Evolutionary conservation across 2,888 invertebrate genomes (phyloP), one percentile per base, ranked within the genome.

Genomic region (Aspidiotus destructor): DNA sequence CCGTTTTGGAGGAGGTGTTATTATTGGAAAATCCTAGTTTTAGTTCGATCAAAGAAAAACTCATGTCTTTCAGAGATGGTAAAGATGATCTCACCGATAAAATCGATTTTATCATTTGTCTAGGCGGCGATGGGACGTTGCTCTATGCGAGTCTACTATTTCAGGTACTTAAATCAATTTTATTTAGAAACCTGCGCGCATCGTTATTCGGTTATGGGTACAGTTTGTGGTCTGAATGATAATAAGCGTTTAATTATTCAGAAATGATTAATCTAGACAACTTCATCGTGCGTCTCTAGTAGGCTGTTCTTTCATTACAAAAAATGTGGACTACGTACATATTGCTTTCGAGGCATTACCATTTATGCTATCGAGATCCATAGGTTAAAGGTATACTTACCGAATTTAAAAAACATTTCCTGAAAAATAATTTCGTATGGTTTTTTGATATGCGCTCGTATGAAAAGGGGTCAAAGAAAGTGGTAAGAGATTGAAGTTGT

Each of bases 101-200:
- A 78, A 94, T 97, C 72, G 97, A 97, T 80, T 95, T 97, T 77
- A 95, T 97, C 74, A 88, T 97, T 70, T 96, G 96, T 76, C 81
- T 97, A 60, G 97, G 97, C 0, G 97, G 97, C 11, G 97, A 97
- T 77, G 97, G 97, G n/a, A 97, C 97, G 0, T 80, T 97, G 16
- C 80, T 97, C 11, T 95, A 97, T 76, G 97, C 96, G 65, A 94
- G 95, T 75, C 86, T 95, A 60, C 80, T 97, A 60, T 97, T 97
- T 76, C 91, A 84, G 79, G 83, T 83, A 75, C 9, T 8, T 11
- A 11, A 44, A 40, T 8, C 11, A 28, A 5, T 28, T 28, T 3
- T 28, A 28, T 5, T 28, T 28, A 28, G 28, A 28, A 28, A 28
- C 28, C 28, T 28, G 11, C 5, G n/a, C n/a, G 2, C 28, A 57